Percentiles rank a stretch among this genome's conserved stretches.
Conservation (phyloP, 2,888 invertebrate species). For the Polia nebulosa region DNA sequence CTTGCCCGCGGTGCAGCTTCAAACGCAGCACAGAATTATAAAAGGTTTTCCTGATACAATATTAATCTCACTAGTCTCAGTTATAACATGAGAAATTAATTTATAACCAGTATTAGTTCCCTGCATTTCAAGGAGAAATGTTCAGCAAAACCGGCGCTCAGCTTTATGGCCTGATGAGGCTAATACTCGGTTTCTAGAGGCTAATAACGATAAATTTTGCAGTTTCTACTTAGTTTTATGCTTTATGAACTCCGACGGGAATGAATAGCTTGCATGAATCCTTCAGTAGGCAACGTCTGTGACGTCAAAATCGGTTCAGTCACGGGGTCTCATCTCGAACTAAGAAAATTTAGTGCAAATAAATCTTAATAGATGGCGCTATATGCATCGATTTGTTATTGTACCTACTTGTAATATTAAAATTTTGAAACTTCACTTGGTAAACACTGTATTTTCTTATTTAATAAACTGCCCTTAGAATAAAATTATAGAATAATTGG, state of each 20-base stretch:
- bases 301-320: too few species aligned
- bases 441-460: too few species aligned
- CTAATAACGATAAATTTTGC: constrained; percentile 17
- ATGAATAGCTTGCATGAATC: constrained; percentile 5
- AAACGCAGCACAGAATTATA: constrained; percentile 76
- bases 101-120: constrained; percentile 70
- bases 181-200: constrained; percentile 20
- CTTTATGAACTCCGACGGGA: not conserved
- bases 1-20: constrained; percentile 41
- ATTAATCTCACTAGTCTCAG: constrained; percentile 79
- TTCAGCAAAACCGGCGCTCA: constrained; percentile 34
- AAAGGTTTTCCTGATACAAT: constrained; percentile 85
- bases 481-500: too few species aligned
- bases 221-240: constrained; percentile 8
- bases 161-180: constrained; percentile 12
- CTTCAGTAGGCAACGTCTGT: not conserved
- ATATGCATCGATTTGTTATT: too few species aligned
- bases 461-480: too few species aligned
- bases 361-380: too few species aligned
- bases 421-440: too few species aligned
- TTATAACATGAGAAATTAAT: constrained; percentile 82
- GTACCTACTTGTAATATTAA: too few species aligned
- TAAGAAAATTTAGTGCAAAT: too few species aligned
- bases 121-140: constrained; percentile 29
- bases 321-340: too few species aligned